phyloP scores from a whole-genome alignment of 2,113 vertebrate species.

The Centropus unirufus region DNA sequence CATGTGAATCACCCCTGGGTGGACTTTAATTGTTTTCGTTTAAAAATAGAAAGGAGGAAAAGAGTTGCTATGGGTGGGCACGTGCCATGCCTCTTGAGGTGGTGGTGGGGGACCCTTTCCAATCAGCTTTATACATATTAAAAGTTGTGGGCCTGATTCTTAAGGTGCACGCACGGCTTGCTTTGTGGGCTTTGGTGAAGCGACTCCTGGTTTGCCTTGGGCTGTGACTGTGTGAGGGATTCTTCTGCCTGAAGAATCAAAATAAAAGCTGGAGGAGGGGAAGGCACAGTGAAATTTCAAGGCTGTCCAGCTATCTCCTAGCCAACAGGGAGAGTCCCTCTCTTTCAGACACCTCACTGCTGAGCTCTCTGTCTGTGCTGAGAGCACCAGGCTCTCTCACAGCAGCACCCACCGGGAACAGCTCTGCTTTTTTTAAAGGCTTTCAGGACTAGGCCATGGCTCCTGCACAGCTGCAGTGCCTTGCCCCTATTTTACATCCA shows the following conservation, averaged over 20 bases:
- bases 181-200: background rate
- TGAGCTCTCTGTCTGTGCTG: background rate
- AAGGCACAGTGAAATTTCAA: background rate
- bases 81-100: background rate
- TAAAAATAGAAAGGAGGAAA: background rate
- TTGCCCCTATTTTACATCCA: slow-evolving; percentile 39
- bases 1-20: background rate
- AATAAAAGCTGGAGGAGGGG: background rate
- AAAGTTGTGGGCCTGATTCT: background rate
- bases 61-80: accelerated
- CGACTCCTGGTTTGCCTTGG: background rate
- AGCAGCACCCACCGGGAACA: background rate
- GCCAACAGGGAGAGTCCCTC: background rate
- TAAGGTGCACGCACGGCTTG: background rate
- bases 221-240: background rate
- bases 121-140: accelerated
- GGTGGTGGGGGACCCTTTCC: background rate
- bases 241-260: background rate
- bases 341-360: background rate
- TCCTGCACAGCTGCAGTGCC: background rate
- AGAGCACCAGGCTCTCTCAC: background rate
- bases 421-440: background rate
- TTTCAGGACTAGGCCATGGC: background rate
- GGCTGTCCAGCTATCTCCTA: background rate
- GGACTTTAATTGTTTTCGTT: background rate